A percentile compares a stretch with the other conserved stretches of the same genome.
Conservation (phyloP, 2,113 vertebrate species). For the Corapipo altera region DNA sequence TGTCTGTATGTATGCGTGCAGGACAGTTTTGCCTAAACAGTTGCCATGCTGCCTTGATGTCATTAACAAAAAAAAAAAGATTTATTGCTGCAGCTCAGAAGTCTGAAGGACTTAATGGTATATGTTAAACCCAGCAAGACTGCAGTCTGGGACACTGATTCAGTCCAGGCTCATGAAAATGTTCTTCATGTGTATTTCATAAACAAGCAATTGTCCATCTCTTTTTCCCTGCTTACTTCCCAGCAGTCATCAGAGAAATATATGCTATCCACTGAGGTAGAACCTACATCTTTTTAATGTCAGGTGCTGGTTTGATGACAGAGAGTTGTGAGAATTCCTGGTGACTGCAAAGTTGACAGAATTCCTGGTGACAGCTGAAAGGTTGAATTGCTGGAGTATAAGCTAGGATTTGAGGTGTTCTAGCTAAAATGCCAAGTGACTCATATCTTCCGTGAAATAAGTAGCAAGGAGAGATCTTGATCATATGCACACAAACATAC, state of each 20-base stretch:
- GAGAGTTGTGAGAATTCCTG: neutral
- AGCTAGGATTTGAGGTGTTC: neutral
- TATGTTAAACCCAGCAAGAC: neutral
- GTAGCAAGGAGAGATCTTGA: neutral
- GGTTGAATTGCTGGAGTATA: neutral
- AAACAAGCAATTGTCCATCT: neutral
- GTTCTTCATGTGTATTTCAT: neutral
- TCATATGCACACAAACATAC: neutral
- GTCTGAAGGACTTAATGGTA: neutral
- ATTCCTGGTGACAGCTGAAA: neutral
- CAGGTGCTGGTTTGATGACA: neutral
- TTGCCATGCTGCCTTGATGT: neutral
- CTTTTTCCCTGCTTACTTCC: neutral
- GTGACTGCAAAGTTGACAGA: neutral
- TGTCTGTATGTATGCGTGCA: neutral
- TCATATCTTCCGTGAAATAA: neutral
- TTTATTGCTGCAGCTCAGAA: neutral
- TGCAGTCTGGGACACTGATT: neutral
- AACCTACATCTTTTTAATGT: neutral
- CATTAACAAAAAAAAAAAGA: neutral
- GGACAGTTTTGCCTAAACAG: neutral
- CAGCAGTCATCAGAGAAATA: neutral
- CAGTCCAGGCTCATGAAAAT: neutral
- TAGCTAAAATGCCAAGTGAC: neutral
- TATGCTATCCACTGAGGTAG: neutral